These are phyloP conservation scores for Andrena cerasifolii DNA, from an alignment of 1,140 invertebrate species.

Conservation along the genomic window DNA sequence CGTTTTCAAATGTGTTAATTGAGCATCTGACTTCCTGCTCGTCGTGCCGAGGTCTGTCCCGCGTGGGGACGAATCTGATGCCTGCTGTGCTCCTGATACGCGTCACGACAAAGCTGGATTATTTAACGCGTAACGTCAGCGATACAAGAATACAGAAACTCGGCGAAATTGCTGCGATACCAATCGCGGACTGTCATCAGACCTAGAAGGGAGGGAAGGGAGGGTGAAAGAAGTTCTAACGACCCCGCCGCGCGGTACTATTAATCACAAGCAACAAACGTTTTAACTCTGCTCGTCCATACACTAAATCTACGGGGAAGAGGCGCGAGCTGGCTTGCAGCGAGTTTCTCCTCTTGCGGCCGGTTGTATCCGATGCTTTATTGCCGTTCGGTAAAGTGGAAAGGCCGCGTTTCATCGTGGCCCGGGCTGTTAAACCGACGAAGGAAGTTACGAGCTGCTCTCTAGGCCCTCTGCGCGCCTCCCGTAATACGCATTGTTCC, in stretches of 20 bases:
- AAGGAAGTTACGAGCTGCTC: conserved; percentile 60
- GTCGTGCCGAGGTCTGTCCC: no score
- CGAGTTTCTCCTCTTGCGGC: conserved; percentile 28
- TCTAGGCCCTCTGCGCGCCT: not conserved
- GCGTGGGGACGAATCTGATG: no score
- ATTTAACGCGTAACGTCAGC: conserved; percentile 4
- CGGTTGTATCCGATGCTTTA: conserved; percentile 47
- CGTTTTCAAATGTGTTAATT: no score
- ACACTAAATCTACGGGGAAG: conserved; percentile 28
- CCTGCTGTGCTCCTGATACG: no score
- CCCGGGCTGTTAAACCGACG: conserved; percentile 48
- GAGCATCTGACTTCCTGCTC: no score
- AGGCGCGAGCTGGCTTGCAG: conserved; percentile 30
- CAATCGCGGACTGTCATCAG: conserved; percentile 22
- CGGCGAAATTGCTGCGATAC: not conserved
- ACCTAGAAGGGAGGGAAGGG: not conserved
- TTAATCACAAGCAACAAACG: conserved; percentile 63
- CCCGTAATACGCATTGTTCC: not conserved
- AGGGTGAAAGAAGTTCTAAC: conserved; percentile 48
- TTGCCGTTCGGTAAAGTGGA: conserved; percentile 50
- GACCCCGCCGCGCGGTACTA: conserved; percentile 44
- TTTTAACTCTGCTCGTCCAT: conserved; percentile 56
- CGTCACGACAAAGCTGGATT: no score
- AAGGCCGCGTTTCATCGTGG: conserved; percentile 53
- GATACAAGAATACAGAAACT: conserved; percentile 5